These are phyloP conservation scores for Allacma fusca DNA, from an alignment of 2,888 invertebrate genomes.

Conservation along the genomic window DNA sequence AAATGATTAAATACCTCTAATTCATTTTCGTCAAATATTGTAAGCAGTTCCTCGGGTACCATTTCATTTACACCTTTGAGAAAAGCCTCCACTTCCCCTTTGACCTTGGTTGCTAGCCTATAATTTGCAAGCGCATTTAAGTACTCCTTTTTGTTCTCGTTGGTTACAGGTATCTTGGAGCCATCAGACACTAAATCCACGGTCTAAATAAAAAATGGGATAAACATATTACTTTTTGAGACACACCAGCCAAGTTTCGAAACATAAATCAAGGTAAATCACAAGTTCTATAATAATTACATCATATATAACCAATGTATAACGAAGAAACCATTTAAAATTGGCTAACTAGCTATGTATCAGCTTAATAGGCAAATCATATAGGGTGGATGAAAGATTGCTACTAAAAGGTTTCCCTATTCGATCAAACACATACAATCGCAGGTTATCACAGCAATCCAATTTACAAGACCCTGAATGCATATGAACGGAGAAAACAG, in stretches of 20 bases:
- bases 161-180: constrained; percentile 76
- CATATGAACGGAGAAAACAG: neutral
- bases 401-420: no score
- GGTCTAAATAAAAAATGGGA: constrained; percentile 64
- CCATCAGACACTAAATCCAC: constrained; percentile 87
- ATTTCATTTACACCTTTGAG: constrained; percentile 88
- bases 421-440: no score
- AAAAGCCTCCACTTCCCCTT: constrained; percentile 82
- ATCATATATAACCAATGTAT: no score
- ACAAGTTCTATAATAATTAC: no score
- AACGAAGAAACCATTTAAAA: no score
- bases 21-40: constrained; percentile 96
- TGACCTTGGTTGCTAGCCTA: constrained; percentile 80
- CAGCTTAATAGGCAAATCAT: no score
- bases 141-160: constrained; percentile 81
- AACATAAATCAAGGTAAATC: no score
- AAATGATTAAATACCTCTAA: constrained; percentile 74
- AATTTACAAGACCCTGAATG: neutral
- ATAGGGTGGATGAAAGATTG: no score
- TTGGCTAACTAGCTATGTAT: no score
- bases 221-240: neutral
- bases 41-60: constrained; percentile 89
- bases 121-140: constrained; percentile 89
- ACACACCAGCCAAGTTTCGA: no score
- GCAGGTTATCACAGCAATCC: neutral